Conservation (phyloP, 2,797 vertebrate species). For the Sebastes nivosus region DNA sequence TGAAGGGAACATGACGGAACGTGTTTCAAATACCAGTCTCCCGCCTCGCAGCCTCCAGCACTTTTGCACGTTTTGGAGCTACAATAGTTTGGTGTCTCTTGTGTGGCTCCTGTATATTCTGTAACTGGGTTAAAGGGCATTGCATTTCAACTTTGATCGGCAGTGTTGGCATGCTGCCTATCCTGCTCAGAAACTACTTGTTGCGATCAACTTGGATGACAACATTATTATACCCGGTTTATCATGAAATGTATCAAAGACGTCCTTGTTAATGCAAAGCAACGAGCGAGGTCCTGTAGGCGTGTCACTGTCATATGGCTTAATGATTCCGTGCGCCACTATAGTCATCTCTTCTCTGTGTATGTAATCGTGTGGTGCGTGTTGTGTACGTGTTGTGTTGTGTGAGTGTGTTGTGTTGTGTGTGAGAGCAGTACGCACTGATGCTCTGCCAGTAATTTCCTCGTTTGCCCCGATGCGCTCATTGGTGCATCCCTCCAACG, state of each 20-base stretch:
- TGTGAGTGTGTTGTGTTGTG: conserved; percentile 24
- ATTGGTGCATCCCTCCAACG: conserved; percentile 84
- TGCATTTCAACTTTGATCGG: conserved; percentile 66
- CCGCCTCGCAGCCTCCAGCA: conserved; percentile 18
- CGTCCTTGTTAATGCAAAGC: not conserved
- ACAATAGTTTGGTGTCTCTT: not conserved
- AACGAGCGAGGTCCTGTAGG: not conserved
- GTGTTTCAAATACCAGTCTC: conserved; percentile 40
- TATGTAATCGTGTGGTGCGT: not conserved
- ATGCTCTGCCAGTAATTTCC: conserved; percentile 68
- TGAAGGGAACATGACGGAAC: conserved; percentile 49
- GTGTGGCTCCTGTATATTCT: conserved; percentile 15
- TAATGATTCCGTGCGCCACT: not conserved
- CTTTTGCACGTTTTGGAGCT: not conserved
- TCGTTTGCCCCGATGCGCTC: conserved; percentile 68
- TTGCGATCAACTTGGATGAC: not conserved
- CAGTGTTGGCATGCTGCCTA: conserved; percentile 27
- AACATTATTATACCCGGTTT: not conserved
- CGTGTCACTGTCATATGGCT: not conserved
- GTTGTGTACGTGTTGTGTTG: not conserved
- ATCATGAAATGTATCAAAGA: not conserved
- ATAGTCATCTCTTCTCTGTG: too few species aligned
- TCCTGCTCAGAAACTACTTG: not conserved
- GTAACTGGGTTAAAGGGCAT: conserved; percentile 75
- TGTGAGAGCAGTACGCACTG: conserved; percentile 23